phyloP scores from a whole-genome alignment of 2,113 vertebrate species.

The Bubo scandiacus region DNA sequence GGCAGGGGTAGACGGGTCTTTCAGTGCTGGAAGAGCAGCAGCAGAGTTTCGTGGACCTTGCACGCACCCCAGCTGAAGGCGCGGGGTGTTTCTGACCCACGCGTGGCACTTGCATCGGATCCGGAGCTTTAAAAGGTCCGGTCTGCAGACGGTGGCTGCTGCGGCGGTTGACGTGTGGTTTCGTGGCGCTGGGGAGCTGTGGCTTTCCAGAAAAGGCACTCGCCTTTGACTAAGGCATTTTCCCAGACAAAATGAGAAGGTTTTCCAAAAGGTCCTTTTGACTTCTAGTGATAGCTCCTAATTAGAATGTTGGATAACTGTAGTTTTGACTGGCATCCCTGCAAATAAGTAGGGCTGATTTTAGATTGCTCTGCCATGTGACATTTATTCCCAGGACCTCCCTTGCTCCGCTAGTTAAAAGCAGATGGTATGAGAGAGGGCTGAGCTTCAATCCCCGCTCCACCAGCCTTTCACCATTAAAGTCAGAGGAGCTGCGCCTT shows the following conservation, averaged over 20 bases:
- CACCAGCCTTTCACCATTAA: background rate
- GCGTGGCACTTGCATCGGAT: rapidly evolving
- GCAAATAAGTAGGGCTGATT: constrained; percentile 14
- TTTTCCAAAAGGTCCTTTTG: background rate
- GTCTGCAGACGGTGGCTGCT: background rate
- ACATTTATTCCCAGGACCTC: constrained; percentile 55
- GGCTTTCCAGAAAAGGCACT: constrained; percentile 3
- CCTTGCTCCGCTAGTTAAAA: constrained; percentile 41
- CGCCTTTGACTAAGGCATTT: background rate
- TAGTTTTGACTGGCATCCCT: constrained; percentile 21
- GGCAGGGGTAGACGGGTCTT: background rate
- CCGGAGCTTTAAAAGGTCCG: background rate
- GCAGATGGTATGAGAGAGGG: constrained; percentile 35
- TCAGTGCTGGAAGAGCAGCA: background rate
- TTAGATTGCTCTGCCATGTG: constrained; percentile 4
- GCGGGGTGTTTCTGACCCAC: background rate
- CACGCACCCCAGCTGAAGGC: background rate
- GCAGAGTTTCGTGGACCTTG: background rate
- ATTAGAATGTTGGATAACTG: constrained; percentile 33
- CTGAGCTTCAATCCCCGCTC: background rate
- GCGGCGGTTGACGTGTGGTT: background rate
- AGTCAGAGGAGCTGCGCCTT: background rate
- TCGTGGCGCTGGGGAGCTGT: background rate
- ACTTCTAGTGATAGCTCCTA: constrained; percentile 28
- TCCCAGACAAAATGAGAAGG: constrained; percentile 47